Percentiles rank a stretch among this genome's conserved stretches.
Conservation (phyloP, 1,140 invertebrate genomes). For the Caerostris darwini region DNA sequence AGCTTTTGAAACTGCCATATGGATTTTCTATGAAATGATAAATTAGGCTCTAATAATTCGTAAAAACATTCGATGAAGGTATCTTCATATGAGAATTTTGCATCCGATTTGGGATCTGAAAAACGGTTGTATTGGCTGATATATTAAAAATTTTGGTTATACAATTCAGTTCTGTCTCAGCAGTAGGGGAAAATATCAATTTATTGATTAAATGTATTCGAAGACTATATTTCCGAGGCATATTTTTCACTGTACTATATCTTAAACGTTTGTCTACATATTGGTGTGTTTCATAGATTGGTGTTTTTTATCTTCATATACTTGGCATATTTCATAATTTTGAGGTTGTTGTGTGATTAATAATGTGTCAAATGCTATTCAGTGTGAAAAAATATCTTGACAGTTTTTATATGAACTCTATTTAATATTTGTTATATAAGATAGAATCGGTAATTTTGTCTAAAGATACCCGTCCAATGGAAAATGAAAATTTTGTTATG, state of each 20-base stretch:
- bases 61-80: too few relatives aligned
- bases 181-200: background rate
- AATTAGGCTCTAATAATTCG: too few relatives aligned
- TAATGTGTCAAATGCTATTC: background rate
- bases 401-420: constrained; percentile 1
- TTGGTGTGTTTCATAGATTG: background rate
- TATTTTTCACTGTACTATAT: background rate
- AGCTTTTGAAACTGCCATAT: too few relatives aligned
- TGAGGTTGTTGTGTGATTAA: background rate
- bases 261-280: background rate
- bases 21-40: too few relatives aligned
- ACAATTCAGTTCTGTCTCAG: background rate
- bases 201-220: background rate
- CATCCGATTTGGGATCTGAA: too few relatives aligned
- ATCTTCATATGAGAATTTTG: too few relatives aligned
- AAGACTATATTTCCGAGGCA: background rate
- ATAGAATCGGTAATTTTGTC: background rate
- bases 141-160: background rate
- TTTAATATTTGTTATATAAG: background rate
- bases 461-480: constrained; percentile 9
- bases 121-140: background rate
- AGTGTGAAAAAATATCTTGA: background rate
- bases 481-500: background rate
- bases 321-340: background rate
- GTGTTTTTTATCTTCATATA: background rate